Percentiles rank a stretch among this genome's conserved stretches.
These are phyloP conservation scores for Cyprinus carpio DNA, from an alignment of 2,113 vertebrate genomes.

Conservation along the genomic window DNA sequence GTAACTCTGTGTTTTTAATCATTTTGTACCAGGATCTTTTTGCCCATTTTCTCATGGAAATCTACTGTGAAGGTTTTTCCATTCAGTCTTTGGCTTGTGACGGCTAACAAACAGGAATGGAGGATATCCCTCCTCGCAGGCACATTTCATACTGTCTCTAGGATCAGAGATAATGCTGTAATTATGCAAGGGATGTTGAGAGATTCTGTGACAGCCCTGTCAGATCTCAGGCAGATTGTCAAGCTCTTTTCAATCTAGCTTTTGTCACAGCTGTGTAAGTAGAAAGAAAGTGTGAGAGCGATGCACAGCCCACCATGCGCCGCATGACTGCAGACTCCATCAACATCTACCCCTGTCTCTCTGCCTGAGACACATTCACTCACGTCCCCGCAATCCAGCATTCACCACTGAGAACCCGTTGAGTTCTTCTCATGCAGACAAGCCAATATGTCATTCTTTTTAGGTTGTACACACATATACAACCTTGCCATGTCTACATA, in stretches of 20 bases:
- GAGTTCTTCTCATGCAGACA: neutral
- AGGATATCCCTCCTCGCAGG: conserved; percentile 5
- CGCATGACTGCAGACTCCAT: conserved; percentile 32
- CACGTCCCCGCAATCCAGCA: conserved; percentile 14
- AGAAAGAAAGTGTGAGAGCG: conserved; percentile 7
- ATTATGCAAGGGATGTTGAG: conserved; percentile 40
- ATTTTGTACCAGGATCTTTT: conserved; percentile 49
- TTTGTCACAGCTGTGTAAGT: conserved; percentile 39
- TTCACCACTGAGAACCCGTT: neutral
- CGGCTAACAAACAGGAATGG: neutral
- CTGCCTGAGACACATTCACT: conserved; percentile 12
- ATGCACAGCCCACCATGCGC: neutral
- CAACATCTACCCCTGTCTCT: conserved; percentile 19
- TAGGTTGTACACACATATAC: neutral
- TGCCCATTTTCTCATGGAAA: conserved; percentile 12
- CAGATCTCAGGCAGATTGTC: conserved; percentile 23
- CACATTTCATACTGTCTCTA: conserved; percentile 31
- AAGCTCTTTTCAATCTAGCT: conserved; percentile 28
- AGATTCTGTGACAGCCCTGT: conserved; percentile 40
- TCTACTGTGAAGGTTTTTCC: neutral
- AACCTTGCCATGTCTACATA: neutral
- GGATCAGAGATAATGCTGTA: conserved; percentile 44
- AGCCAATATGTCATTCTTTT: neutral
- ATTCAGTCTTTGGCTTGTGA: neutral
- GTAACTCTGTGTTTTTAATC: conserved; percentile 57